Base-by-base conservation (phyloP, 1,140 invertebrate species). In the Neodiprion pinetum region DNA sequence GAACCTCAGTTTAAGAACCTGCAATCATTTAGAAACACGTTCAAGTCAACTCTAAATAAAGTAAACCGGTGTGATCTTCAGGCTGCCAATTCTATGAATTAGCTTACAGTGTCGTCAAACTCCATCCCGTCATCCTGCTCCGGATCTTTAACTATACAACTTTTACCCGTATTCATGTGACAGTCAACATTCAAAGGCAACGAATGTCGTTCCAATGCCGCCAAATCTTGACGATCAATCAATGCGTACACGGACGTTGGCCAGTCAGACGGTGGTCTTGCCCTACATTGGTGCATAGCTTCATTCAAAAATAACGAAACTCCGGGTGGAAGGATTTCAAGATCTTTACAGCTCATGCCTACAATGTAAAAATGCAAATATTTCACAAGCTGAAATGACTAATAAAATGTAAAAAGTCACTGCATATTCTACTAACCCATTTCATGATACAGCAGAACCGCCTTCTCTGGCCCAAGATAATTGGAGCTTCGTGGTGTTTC, bases 211-310 rank as follows among this genome's bases (percentile, higher is more conserved):
- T 70, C 80, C 17, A 88, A 78, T 7, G 90, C 87, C 0, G 93
- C 92, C 75, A 96, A 87, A 87, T 97, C 95, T 70, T 94, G 92
- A 11, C 95, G 89, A 88, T 95, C 93, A n/a, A 97, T 91, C 4
- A 98, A 88, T 65, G 92, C 91, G 83, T 96, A 98, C 1, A 93
- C 93, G 68, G 92, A 89, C 68, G 90, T 87, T 3, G 93, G 92
- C 95, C 96, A 97, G 84, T 94, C 92, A 17, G 92, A 88, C 0
- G 95, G 95, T 14, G 96, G 96, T 49, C 91, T 88, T 72, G 93
- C 90, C 79, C 95, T 91, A 79, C 94, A 95, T 75, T 92, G 89
- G 79, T 94, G 92, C 79, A 97, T 91, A 1, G 94, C 91, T 76
- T 96, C 93, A 53, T 93, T 91, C 5, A 98, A 85, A 5, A 96